A percentile compares a stretch with the other conserved stretches of the same genome.
phyloP scores from a whole-genome alignment of 1,140 invertebrate species.

The Papilio glaucus region DNA sequence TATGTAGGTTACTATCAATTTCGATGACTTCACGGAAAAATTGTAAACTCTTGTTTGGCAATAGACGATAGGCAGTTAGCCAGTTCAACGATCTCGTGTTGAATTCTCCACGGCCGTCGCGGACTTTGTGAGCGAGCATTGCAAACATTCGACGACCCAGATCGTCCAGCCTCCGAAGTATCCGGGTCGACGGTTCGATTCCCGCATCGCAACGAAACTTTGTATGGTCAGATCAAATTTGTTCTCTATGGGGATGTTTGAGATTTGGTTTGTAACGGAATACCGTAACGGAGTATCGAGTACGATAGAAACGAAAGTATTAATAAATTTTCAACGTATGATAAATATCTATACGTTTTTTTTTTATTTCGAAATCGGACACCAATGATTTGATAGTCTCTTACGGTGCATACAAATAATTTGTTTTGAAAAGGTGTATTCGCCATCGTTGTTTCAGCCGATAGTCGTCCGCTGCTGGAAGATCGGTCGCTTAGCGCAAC shows the following conservation, averaged over 20 bases:
- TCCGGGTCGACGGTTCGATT: conserved; percentile 29
- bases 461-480: too few species aligned
- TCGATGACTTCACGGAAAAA: conserved; percentile 38
- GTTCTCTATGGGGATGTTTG: conserved; percentile 21
- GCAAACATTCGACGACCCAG: conserved; percentile 36
- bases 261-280: conserved; percentile 9
- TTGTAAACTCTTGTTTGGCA: conserved; percentile 32
- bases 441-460: too few species aligned
- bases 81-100: conserved; percentile 31
- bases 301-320: not conserved
- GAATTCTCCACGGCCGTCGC: conserved; percentile 24
- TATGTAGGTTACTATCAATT: conserved; percentile 36
- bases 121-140: conserved; percentile 29
- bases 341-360: not conserved
- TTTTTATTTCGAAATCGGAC: not conserved
- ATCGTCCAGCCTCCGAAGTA: conserved; percentile 12
- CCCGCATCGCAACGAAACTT: conserved; percentile 32
- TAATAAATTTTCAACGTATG: not conserved
- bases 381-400: not conserved
- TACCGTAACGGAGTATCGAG: too few species aligned
- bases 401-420: too few species aligned
- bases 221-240: conserved; percentile 17
- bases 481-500: too few species aligned
- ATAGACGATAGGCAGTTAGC: conserved; percentile 24
- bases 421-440: too few species aligned